These are phyloP conservation scores for Psylliodes chrysocephalus DNA, from an alignment of 2,888 invertebrate species.

Conservation along the genomic window DNA sequence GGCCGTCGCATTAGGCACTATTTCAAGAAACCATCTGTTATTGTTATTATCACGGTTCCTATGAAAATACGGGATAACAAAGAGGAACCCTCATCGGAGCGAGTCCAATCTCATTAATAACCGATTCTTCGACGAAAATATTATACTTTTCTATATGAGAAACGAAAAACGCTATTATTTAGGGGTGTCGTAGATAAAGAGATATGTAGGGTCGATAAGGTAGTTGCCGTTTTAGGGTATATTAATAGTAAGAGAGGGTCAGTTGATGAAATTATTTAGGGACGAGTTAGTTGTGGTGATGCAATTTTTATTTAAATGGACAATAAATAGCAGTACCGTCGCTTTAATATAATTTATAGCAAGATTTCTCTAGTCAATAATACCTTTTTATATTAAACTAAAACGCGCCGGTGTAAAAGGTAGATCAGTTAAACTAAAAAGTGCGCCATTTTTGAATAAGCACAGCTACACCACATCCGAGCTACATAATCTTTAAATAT, in stretches of 20 bases:
- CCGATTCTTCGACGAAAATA: constrained; percentile 43
- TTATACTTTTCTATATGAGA: constrained; percentile 19
- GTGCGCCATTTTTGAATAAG: too few relatives aligned
- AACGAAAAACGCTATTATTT: constrained; percentile 34
- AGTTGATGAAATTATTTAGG: not conserved
- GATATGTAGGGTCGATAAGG: not conserved
- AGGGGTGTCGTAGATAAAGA: constrained; percentile 17
- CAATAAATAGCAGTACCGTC: too few relatives aligned
- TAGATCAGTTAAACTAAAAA: too few relatives aligned
- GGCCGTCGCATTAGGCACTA: not conserved
- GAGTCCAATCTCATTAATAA: constrained; percentile 51
- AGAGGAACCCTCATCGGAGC: constrained; percentile 26
- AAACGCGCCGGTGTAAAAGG: too few relatives aligned
- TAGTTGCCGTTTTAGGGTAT: not conserved
- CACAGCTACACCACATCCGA: too few relatives aligned
- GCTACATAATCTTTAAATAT: too few relatives aligned
- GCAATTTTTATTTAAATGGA: too few relatives aligned
- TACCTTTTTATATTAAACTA: too few relatives aligned
- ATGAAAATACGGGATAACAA: not conserved
- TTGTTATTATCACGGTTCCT: constrained; percentile 9
- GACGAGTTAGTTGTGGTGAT: too few relatives aligned
- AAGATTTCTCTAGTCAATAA: too few relatives aligned
- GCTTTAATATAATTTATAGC: too few relatives aligned
- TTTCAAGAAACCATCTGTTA: constrained; percentile 18
- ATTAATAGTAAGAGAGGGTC: not conserved